Evolutionary conservation across 1,140 invertebrate genomes (phyloP).

Genomic region (Drosophila eugracilis): DNA sequence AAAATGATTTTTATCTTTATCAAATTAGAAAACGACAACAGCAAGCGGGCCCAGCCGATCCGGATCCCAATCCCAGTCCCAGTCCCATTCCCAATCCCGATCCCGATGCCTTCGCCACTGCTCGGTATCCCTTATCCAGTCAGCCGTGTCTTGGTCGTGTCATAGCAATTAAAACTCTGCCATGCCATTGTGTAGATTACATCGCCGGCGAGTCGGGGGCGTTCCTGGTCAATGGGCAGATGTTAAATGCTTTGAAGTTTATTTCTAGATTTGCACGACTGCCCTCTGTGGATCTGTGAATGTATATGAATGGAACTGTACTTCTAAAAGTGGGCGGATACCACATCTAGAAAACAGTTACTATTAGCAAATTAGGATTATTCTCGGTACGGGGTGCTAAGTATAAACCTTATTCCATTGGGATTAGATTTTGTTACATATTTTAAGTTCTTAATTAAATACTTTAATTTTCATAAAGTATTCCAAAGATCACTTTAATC

Average conservation of each 20-base stretch:
- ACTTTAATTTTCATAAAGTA: too few species aligned
- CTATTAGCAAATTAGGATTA: slow-evolving; percentile 21
- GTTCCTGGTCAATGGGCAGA: slow-evolving; percentile 59
- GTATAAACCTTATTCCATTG: too few species aligned
- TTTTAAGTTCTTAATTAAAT: too few species aligned
- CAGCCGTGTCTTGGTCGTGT: slow-evolving; percentile 69
- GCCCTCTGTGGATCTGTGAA: slow-evolving; percentile 27
- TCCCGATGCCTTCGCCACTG: slow-evolving; percentile 1
- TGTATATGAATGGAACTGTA: slow-evolving; percentile 42
- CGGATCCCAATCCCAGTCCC: slow-evolving; percentile 1
- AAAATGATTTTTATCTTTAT: slow-evolving; percentile 83
- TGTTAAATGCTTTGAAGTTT: slow-evolving; percentile 79
- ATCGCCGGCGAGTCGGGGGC: slow-evolving; percentile 46
- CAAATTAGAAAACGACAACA: slow-evolving; percentile 62
- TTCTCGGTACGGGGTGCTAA: background rate
- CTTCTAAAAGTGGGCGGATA: slow-evolving; percentile 12
- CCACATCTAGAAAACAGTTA: slow-evolving; percentile 4
- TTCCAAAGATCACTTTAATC: too few species aligned
- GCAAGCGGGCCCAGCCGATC: slow-evolving; percentile 17
- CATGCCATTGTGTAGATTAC: slow-evolving; percentile 73
- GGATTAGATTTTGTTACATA: too few species aligned
- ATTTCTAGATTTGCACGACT: slow-evolving; percentile 54
- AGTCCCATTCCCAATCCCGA: background rate
- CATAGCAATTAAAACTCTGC: slow-evolving; percentile 81
- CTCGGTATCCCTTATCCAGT: slow-evolving; percentile 43